Evolutionary conservation across 2,113 vertebrate genomes (phyloP), one percentile per base, ranked within the genome.

Genomic region (Gila orcuttii): DNA sequence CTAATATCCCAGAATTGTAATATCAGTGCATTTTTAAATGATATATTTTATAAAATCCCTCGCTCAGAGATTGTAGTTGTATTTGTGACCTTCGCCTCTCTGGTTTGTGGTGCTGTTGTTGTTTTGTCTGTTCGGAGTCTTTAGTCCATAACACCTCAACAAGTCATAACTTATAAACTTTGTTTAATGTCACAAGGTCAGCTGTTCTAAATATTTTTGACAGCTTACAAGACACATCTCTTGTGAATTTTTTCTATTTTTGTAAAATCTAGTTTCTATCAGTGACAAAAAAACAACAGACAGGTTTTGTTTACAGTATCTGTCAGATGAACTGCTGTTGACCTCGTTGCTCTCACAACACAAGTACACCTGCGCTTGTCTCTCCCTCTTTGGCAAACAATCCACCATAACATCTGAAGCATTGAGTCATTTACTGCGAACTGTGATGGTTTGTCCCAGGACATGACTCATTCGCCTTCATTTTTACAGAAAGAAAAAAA

Each of bases 351-450:
- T 86, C 79, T 82, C 85, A 62, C n/a, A 59, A 59, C 55, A 55
- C 68, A 59, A 79, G 71, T n/a, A 73, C 64, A 80, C 86, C 75
- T 79, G 75, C 10, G 11, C 42, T 9, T n/a, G 15, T 0, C 42
- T 39, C 83, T 69, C 76, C 9, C 13, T 87, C 23, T 39, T 52
- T 74, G 25, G 33, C 74, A 36, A 42, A 85, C 69, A 25, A 79
- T 89, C 60, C 79, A 66, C 28, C 76, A 79, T 77, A 68, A 66
- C 82, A 71, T 50, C 47, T 81, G 79, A 88, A 84, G 83, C 33
- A 68, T 52, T 90, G 90, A 89, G 85, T 89, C 90, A 91, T 91
- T 90, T 89, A 89, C 88, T 87, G 39, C 85, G 83, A 79, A 87
- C 91, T 91, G 68, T 86, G 90, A 89, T 90, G 90, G 4, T 31